A percentile compares a stretch with the other conserved stretches of the same genome.
Evolutionary conservation across 2,113 vertebrate species (phyloP).

Genomic region (Scytalopus superciliaris): DNA sequence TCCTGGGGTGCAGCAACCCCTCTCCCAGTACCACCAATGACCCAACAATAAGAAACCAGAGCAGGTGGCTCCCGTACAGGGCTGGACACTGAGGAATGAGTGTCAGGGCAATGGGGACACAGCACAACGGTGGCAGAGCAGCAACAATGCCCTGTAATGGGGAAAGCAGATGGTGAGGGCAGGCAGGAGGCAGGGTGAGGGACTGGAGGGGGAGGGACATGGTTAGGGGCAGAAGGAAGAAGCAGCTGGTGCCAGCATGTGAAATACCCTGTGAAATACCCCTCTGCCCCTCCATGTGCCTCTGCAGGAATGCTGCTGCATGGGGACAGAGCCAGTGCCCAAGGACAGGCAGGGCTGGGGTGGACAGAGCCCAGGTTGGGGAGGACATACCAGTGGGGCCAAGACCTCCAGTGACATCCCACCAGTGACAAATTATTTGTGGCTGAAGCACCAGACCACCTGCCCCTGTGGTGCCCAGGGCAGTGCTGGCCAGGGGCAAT

Average conservation of each 20-base stretch:
- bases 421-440: rapidly evolving
- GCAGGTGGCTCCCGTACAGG: neutral
- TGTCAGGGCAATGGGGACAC: neutral
- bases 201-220: neutral
- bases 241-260: slow-evolving; percentile 35
- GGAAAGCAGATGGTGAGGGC: neutral
- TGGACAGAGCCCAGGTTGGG: rapidly evolving
- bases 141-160: neutral
- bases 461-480: neutral
- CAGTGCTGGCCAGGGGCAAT: neutral
- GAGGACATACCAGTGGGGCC: neutral
- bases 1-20: neutral
- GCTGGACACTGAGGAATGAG: neutral
- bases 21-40: neutral
- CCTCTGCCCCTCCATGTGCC: neutral
- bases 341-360: rapidly evolving
- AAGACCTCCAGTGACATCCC: neutral
- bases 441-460: neutral
- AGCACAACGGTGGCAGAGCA: neutral
- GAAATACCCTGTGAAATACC: slow-evolving; percentile 56
- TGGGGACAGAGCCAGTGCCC: neutral
- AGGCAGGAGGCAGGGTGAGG: neutral
- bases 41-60: neutral
- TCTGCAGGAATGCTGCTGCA: neutral
- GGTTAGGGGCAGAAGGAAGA: neutral